These are phyloP conservation scores for Drymonia ruficornis DNA, from an alignment of 2,888 invertebrate species.

Conservation along the genomic window DNA sequence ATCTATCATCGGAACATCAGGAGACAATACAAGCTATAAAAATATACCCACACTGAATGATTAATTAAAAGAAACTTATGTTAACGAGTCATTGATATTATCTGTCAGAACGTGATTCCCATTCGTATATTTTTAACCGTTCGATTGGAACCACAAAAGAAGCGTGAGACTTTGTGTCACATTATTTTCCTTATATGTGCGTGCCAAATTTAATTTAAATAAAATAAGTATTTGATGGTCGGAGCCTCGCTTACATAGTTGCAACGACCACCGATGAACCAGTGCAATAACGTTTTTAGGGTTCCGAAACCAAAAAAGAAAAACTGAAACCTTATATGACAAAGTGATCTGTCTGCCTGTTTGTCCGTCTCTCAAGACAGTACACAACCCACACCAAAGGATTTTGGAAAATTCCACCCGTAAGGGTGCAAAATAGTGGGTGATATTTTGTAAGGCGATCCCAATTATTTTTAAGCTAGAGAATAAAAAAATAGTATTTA, in stretches of 20 bases:
- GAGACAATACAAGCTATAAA: constrained; percentile 42
- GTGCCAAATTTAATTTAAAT: constrained; percentile 5
- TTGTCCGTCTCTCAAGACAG: too few species aligned
- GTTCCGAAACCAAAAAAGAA: too few species aligned
- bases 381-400: too few species aligned
- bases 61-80: constrained; percentile 44
- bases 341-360: too few species aligned
- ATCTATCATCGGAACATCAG: constrained; percentile 49
- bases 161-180: constrained; percentile 24
- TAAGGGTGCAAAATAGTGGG: too few species aligned
- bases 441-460: too few species aligned
- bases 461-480: too few species aligned
- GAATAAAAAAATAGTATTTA: too few species aligned
- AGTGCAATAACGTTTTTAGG: too few species aligned
- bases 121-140: constrained; percentile 21
- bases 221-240: neutral
- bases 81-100: constrained; percentile 36
- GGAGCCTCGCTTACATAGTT: constrained; percentile 5
- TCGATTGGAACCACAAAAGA: constrained; percentile 20
- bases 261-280: constrained; percentile 12
- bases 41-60: constrained; percentile 36
- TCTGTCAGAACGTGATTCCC: constrained; percentile 43
- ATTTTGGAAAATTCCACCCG: too few species aligned
- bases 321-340: too few species aligned
- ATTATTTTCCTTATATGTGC: neutral